phyloP scores from a whole-genome alignment of 1,140 invertebrate genomes.

The Babylonia areolata region DNA sequence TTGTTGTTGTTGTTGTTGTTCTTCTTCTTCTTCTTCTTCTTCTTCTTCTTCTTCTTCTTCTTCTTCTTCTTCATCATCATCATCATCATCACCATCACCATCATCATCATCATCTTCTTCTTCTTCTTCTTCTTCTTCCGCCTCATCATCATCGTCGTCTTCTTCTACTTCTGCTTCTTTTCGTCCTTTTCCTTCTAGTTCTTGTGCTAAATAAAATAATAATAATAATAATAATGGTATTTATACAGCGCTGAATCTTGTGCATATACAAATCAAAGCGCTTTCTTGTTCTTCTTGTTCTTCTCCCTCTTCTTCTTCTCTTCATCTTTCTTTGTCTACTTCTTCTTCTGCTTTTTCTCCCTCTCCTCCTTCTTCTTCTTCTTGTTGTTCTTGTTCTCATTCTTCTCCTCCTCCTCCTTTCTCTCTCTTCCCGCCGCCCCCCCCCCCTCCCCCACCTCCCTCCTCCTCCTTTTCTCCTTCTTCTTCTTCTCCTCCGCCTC shows the following conservation, averaged over 20 bases:
- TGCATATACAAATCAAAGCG: too few relatives aligned
- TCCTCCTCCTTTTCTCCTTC: background rate
- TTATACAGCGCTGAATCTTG: too few relatives aligned
- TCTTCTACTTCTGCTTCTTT: background rate
- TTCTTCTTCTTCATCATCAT: background rate
- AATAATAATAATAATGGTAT: too few relatives aligned
- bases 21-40: background rate
- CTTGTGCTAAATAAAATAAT: background rate
- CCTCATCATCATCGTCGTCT: background rate
- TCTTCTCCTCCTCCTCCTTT: background rate
- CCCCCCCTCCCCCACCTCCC: conserved; percentile 6
- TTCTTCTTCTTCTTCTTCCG: background rate
- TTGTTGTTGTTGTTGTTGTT: background rate
- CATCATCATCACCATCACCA: background rate
- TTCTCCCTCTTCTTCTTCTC: conserved; percentile 35
- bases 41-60: background rate
- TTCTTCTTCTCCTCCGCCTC: background rate
- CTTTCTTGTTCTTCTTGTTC: background rate
- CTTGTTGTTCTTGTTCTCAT: too few relatives aligned
- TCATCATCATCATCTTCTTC: background rate
- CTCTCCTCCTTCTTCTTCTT: background rate
- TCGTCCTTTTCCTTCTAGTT: background rate
- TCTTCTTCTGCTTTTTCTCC: background rate
- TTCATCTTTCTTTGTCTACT: background rate
- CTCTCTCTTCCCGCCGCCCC: background rate